Evolutionary conservation across 2,113 vertebrate species (phyloP).

Genomic region (Lamprologus lemairii): DNA sequence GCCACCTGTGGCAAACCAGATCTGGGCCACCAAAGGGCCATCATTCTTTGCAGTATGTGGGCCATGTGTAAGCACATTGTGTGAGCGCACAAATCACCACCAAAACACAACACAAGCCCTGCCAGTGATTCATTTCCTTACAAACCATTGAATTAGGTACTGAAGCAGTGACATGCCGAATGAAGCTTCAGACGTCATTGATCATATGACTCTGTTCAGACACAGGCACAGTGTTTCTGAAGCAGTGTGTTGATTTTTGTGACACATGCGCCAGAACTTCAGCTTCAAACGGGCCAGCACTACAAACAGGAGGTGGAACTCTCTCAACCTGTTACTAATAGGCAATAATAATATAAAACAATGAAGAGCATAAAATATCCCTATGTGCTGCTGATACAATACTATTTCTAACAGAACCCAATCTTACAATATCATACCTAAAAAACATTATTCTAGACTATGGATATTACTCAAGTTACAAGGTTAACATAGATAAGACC

Average conservation of each 20-base stretch:
- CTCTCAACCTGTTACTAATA: not conserved
- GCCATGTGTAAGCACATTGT: too few species aligned
- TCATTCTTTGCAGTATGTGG: too few species aligned
- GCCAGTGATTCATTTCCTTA: not conserved
- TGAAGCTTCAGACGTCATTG: not conserved
- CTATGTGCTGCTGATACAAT: not conserved
- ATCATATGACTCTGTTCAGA: not conserved
- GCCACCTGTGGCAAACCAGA: too few species aligned
- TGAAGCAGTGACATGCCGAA: not conserved
- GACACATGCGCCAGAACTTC: not conserved
- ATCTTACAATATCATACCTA: not conserved
- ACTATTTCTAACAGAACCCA: not conserved
- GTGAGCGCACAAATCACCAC: not conserved
- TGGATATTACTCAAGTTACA: not conserved
- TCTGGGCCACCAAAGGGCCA: too few species aligned
- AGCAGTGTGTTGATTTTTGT: not conserved
- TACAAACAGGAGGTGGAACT: not conserved
- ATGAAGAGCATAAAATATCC: not conserved
- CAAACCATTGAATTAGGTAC: not conserved
- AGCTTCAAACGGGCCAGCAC: not conserved
- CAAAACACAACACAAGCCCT: not conserved
- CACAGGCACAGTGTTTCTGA: not conserved
- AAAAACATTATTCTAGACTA: not conserved
- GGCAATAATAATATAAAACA: not conserved
- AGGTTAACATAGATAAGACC: not conserved